Evolutionary conservation across 2,797 vertebrate genomes (phyloP).

Genomic region (Pelodytes ibericus): DNA sequence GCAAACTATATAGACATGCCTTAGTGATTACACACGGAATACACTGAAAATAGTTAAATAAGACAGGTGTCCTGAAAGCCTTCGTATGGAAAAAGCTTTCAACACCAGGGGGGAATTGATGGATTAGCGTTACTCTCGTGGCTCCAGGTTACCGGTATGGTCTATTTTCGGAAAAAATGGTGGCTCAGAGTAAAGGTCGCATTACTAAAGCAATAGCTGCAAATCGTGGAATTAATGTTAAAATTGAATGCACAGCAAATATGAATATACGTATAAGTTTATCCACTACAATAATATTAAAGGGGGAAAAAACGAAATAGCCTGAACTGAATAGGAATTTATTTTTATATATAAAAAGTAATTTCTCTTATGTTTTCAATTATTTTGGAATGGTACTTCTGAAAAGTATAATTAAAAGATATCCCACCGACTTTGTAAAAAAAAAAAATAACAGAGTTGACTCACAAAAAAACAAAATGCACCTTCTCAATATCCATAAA

Average conservation of each 20-base stretch:
- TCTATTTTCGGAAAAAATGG: conserved; percentile 31
- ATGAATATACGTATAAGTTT: too few species aligned
- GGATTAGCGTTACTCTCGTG: conserved; percentile 3
- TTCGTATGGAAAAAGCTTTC: conserved; percentile 21
- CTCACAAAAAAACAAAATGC: too few species aligned
- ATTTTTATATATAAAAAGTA: too few species aligned
- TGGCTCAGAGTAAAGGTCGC: conserved; percentile 19
- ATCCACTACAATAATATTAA: too few species aligned
- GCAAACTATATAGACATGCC: background rate
- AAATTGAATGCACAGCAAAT: background rate
- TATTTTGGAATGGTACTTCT: too few species aligned
- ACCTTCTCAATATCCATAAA: too few species aligned
- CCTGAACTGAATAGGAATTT: too few species aligned
- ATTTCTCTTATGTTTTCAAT: too few species aligned
- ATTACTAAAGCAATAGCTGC: conserved; percentile 2
- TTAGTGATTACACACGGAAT: conserved; percentile 24
- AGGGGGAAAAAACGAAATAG: too few species aligned
- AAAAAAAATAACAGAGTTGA: too few species aligned
- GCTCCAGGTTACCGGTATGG: conserved; percentile 9
- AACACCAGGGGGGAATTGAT: conserved; percentile 23
- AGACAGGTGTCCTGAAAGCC: conserved; percentile 30
- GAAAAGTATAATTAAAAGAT: too few species aligned
- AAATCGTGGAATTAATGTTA: conserved; percentile 20
- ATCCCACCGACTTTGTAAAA: too few species aligned
- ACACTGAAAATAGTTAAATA: conserved; percentile 22